Evolutionary conservation across 1,140 invertebrate species (phyloP), one percentile per base, ranked within the genome.

Genomic region (Magallana ariakensis): DNA sequence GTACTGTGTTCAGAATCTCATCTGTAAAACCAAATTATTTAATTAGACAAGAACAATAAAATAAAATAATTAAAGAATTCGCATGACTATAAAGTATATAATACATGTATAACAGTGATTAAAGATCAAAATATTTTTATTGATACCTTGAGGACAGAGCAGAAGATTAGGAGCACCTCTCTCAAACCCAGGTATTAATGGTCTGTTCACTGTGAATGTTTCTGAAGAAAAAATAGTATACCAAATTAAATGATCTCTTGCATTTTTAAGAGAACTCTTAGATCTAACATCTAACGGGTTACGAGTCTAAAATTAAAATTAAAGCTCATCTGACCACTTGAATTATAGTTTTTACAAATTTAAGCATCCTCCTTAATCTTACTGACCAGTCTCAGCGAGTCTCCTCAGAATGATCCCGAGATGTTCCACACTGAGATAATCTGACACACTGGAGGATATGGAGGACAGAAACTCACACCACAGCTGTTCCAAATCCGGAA

Each of bases 381-480:
- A 80, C 87, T 54, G 85, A 92, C 91, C 89, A 89, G 84, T 81
- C 26, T 86, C 26, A 22, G 92, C 88, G 1, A 94, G 90, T 70
- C 88, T 83, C 10, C 85, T 88, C 9, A 94, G 85, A 9, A 93
- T 90, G 1, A 92, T 81, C 6, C 92, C 92, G 58, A 94, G 91
- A 89, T 94, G 93, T 87, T 94, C 90, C 11, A 94, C 84, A 90
- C 93, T 93, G 4, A 94, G 89, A 89, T 92, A 93, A 75, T 94
- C 92, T 7, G 89, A 80, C 46, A 93, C 90, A 89, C 92, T 93
- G 22, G 90, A 89, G 10, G 91, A 91, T 22, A 93, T 90, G 7
- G 88, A 89, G 7, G 89, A 82, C 46, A 93, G 83, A 87, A 93
- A 94, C 10, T 83, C 86, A 0, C 87, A 82, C 93, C 93, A 94